phyloP scores from a whole-genome alignment of 2,113 vertebrate species.

The Pangasianodon gigas region DNA sequence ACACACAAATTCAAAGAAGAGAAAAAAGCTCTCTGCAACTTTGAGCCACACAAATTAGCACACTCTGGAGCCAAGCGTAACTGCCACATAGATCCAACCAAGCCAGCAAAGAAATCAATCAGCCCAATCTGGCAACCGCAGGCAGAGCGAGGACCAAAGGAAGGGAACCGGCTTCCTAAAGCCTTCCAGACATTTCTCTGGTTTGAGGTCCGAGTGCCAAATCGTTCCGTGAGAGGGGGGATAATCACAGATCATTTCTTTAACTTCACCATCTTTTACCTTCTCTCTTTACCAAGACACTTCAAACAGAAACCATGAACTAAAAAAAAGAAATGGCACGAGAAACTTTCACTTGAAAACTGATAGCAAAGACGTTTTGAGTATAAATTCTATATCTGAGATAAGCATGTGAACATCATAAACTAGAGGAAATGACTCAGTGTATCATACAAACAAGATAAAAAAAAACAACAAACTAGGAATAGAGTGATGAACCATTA shows the following conservation, averaged over 20 bases:
- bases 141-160: not conserved
- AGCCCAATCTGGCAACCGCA: conserved; percentile 33
- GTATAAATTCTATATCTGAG: not conserved
- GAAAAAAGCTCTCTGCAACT: not conserved
- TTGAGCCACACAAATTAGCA: conserved; percentile 14
- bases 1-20: not conserved
- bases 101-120: conserved; percentile 37
- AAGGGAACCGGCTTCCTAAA: conserved; percentile 1
- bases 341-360: not conserved
- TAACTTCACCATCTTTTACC: not conserved
- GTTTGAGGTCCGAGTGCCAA: not conserved
- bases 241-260: not conserved
- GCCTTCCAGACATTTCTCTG: conserved; percentile 28
- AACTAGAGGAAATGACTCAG: not conserved
- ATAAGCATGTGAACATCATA: not conserved
- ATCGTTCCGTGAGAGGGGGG: not conserved
- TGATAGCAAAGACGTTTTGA: not conserved
- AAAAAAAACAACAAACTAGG: not conserved
- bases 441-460: not conserved
- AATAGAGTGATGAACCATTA: not conserved
- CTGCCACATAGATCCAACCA: not conserved
- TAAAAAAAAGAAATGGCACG: not conserved
- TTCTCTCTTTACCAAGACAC: not conserved
- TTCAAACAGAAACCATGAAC: not conserved
- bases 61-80: conserved; percentile 22